Evolutionary conservation across 2,113 vertebrate genomes (phyloP).

Genomic region (Hiodon tergisus): DNA sequence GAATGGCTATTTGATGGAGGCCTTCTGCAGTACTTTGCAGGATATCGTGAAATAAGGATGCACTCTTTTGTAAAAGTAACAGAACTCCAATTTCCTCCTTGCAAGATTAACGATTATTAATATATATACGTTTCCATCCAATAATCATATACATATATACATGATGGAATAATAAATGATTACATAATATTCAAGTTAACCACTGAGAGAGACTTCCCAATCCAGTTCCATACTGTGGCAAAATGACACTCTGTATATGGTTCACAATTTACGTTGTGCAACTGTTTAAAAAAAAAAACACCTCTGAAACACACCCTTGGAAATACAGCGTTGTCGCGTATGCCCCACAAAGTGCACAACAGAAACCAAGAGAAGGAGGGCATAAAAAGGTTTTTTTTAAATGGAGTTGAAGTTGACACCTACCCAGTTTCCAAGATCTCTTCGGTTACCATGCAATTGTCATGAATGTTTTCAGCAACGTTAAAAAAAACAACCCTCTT

Average conservation of each 20-base stretch:
- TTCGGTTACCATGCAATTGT: constrained; percentile 45
- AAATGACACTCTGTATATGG: not conserved
- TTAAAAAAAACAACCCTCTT: constrained; percentile 27
- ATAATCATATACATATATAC: no score
- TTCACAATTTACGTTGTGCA: not conserved
- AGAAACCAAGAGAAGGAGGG: not conserved
- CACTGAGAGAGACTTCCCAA: no score
- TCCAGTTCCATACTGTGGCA: not conserved
- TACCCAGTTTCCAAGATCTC: constrained; percentile 15
- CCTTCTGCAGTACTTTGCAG: no score
- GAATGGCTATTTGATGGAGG: no score
- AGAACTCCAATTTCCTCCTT: no score
- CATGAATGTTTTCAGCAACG: constrained; percentile 46
- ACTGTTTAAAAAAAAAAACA: not conserved
- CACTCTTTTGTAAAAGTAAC: no score
- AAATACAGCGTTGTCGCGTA: not conserved
- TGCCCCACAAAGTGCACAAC: not conserved
- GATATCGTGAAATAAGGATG: no score
- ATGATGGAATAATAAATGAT: no score
- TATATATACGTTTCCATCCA: no score
- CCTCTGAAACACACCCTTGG: not conserved
- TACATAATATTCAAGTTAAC: no score
- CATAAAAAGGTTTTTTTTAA: constrained; percentile 27
- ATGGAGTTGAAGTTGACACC: not conserved
- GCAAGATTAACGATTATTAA: no score